Evolutionary conservation across 2,797 vertebrate species (phyloP), one percentile per base, ranked within the genome.

Genomic region (Denticeps clupeoides): DNA sequence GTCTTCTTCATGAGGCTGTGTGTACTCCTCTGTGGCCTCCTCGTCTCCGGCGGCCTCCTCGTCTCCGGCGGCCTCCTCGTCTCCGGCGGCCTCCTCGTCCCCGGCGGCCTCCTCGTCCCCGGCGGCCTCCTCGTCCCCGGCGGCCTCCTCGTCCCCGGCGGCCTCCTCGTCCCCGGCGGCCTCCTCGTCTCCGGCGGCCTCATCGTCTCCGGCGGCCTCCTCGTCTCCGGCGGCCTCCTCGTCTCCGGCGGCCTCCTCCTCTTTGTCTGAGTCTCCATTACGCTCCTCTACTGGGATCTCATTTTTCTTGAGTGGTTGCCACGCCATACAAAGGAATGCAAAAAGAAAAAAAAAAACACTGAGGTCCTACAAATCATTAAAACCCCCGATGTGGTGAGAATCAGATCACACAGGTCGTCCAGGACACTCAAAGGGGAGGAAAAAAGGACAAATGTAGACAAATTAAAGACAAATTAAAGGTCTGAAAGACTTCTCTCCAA

Each of bases 201-300:
- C 38, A 21, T 51, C 55, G 49, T 60, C 56, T 32, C 51, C 49
- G 0, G 29, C 60, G 25, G 24, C 9, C 12, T 37, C 38, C 16
- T 26, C 56, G 22, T 63, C 67, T 51, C 63, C 56, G 19, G 48
- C 49, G 38, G 51, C 56, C 31, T 18, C 59, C 25, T 7, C 33
- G 8, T 24, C 25, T 12, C 12, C 43, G 9, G 13, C 5, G 15
- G 24, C 22, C 44, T n/a, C 29, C 15, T 11, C 11, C 35, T 49
- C 23, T 9, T 27, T 12, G 38, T 12, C 56, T 59, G 31, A 48
- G n/a, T 67, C 46, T 33, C 79, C 76, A 3, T 82, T 81, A 4
- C 63, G 65, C 48, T 73, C 68, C 59, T 67, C 70, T 47, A 63
- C 60, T 13, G 73, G 67, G 38, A 75, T 65, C 62, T 72, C 68